Base-by-base conservation (phyloP, 2,888 invertebrate species). In the Ormyrus nitidulus region DNA sequence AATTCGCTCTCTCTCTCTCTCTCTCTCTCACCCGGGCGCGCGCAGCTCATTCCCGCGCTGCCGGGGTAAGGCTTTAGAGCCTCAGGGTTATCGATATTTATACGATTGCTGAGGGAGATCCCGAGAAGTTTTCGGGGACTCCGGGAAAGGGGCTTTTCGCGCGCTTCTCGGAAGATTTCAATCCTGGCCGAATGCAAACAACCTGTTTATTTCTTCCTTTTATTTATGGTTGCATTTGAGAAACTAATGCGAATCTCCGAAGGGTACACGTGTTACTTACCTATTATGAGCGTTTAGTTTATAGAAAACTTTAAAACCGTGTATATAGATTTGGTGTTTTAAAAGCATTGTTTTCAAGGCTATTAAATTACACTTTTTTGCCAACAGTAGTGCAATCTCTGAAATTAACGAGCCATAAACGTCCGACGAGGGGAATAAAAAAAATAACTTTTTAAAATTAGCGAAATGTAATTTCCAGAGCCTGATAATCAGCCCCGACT, bases 1-100 rank as follows among this genome's bases (percentile, higher is more conserved):
- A 87, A 87, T 87, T 85, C 82, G 79, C 77, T 53, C 68, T 48
- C 54, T 44, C 86, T 85, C 86, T 86, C 84, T 80, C 84, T 84
- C 87, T 84, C 83, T 85, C 84, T 81, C 77, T 82, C 84, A 70
- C 81, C 34, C 78, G 34, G 19, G 19, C 13, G 44, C 44, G 62
- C 44, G 62, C 48, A 10, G 8, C 46, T 56, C 56, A 49, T 59
- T 62, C 46, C 46, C 79, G 75, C 68, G 81, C 69, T 70, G n/a
- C 51, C 34, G 54, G n/a, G 19, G 19, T 19, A 19, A 19, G 19
- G 19, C 19, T 71, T 71, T 71, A 59, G 7, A 59, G 44, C 9
- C 10, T 13, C 13, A 65, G 56, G 66, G 65, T 53, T 62, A 71
- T 68, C 68, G 61, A 73, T 73, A 78, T 78, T 78, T 78, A 78